These are phyloP conservation scores for Hypercompe scribonia DNA, from an alignment of 2,888 invertebrate genomes.

Conservation along the genomic window DNA sequence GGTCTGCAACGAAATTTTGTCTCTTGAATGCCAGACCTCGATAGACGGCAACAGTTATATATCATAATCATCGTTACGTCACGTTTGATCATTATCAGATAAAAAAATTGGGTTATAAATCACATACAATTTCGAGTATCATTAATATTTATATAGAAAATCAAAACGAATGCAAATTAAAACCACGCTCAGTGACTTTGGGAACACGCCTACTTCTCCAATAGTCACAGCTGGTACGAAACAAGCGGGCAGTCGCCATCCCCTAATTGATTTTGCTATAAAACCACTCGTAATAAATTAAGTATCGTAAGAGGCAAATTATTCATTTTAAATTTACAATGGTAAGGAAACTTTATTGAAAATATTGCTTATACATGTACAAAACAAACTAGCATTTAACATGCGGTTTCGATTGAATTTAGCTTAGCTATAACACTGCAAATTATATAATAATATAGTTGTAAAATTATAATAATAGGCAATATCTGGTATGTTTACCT, in stretches of 20 bases:
- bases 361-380: neutral
- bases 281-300: neutral
- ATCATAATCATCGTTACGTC: too few species aligned
- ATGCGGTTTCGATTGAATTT: neutral
- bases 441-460: too few species aligned
- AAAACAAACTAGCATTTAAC: neutral
- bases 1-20: too few species aligned
- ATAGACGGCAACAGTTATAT: too few species aligned
- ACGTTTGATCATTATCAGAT: neutral
- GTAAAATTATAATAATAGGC: too few species aligned
- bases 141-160: neutral
- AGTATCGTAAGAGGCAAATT: neutral
- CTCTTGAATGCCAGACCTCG: too few species aligned
- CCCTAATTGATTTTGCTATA: neutral
- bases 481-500: neutral
- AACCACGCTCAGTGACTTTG: neutral
- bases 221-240: neutral
- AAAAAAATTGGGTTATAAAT: neutral
- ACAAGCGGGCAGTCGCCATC: neutral
- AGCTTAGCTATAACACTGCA: too few species aligned
- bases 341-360: neutral
- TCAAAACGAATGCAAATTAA: neutral
- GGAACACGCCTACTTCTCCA: neutral
- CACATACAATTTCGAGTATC: neutral
- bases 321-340: neutral